Percentiles rank a stretch among this genome's conserved stretches.
Conservation (phyloP, 2,797 vertebrate genomes). For the Dipus sagitta region DNA sequence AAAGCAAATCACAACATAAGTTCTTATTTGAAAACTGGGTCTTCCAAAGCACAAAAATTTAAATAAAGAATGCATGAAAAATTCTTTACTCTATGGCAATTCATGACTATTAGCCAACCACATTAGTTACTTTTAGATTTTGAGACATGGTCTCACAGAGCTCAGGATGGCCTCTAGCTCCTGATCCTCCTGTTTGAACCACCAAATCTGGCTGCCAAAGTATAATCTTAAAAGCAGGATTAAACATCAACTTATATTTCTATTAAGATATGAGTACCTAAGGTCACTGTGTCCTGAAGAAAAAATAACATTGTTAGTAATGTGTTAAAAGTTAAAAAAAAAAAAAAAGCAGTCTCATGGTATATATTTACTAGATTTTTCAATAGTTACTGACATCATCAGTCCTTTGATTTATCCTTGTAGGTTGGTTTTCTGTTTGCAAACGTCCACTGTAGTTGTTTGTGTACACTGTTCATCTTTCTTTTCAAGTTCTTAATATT, state of each 20-base stretch:
- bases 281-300: neutral
- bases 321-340: neutral
- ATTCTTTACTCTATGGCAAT: neutral
- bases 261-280: neutral
- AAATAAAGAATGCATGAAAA: neutral
- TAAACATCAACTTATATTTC: neutral
- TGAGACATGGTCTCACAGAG: too few species aligned
- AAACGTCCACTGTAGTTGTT: neutral
- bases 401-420: neutral
- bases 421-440: neutral
- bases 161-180: neutral
- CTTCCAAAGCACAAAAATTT: neutral
- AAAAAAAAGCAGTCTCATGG: too few species aligned
- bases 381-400: neutral
- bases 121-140: neutral
- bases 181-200: too few species aligned
- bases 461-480: neutral
- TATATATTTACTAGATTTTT: neutral
- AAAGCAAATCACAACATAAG: neutral
- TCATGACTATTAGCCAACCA: neutral
- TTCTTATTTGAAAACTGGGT: neutral
- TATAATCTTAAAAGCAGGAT: slow-evolving; percentile 2
- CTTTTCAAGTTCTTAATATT: neutral
- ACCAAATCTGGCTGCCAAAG: neutral
- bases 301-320: neutral